Evolutionary conservation across 1,140 invertebrate species (phyloP), one percentile per base, ranked within the genome.

Genomic region (Cydia pomonella): DNA sequence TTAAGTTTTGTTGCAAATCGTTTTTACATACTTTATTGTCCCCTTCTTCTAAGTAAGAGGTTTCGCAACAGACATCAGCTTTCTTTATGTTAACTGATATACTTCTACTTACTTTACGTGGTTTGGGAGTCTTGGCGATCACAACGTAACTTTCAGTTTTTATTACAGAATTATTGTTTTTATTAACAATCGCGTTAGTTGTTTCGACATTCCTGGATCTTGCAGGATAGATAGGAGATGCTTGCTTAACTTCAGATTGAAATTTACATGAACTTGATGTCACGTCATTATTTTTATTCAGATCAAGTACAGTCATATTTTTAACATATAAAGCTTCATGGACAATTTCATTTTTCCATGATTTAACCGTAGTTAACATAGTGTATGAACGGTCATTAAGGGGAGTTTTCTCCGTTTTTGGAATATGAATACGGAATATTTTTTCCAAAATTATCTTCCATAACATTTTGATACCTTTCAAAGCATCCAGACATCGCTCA

Each of bases 391-490:
- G 76, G 66, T 50, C 78, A 29, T 59, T 47, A 75, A 47, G 3
- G 7, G 64, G 64, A 72, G 78, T 78, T 0, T 85, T 72, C 47
- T 83, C 76, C 33, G 72, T 73, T 75, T 80, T 88, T 7, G 81
- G 69, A 66, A 88, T 66, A 21, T 82, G 79, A 23, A 92, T 75
- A 72, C 84, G 80, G 59, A 92, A 89, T 72, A 92, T 75, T 82
- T 84, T 91, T 73, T 92, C 87, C 38, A 87, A 41, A 13, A 93
- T 85, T 73, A 91, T 84, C 78, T 85, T 89, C 91, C 91, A 93
- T 82, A 92, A 87, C 81, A 91, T 85, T 80, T 89, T 91, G n/a
- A 93, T 86, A 64, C 82, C 86, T 79, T 91, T 92, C 4, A 93
- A 77, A 23, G 87, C 84, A 29, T 88, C 87, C 41, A 92, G 78